Evolutionary conservation across 2,113 vertebrate genomes (phyloP).

Genomic region (Cervus canadensis): DNA sequence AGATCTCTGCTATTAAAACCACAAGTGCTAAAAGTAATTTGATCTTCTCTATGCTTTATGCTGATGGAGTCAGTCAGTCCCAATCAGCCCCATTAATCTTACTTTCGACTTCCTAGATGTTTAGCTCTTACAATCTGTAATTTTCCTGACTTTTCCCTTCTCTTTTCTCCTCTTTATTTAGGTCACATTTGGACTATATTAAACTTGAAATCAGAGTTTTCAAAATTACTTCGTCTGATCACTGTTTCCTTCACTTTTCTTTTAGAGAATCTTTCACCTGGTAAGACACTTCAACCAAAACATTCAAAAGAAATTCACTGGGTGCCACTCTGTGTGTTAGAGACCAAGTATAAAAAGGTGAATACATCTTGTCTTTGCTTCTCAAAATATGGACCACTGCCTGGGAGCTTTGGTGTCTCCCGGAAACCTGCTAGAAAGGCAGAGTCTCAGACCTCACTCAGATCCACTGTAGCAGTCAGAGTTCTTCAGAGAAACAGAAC

Average conservation of each 20-base stretch:
- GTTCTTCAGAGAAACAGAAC: background rate
- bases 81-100: conserved; percentile 39
- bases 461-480: background rate
- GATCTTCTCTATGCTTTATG: background rate
- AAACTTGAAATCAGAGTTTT: background rate
- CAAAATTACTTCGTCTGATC: background rate
- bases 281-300: background rate
- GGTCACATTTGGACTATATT: background rate
- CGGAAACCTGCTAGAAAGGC: background rate
- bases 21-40: conserved; percentile 35
- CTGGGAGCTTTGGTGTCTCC: background rate
- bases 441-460: background rate
- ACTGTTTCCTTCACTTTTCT: background rate
- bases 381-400: background rate
- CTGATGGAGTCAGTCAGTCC: background rate
- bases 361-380: background rate
- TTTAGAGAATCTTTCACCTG: background rate
- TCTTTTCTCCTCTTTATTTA: conserved; percentile 27
- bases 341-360: background rate
- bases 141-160: background rate
- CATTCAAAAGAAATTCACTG: background rate
- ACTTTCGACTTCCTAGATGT: background rate
- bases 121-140: background rate
- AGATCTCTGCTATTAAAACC: conserved; percentile 21
- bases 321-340: background rate